phyloP scores from a whole-genome alignment of 2,888 invertebrate species.

The Leucophenga maculata region DNA sequence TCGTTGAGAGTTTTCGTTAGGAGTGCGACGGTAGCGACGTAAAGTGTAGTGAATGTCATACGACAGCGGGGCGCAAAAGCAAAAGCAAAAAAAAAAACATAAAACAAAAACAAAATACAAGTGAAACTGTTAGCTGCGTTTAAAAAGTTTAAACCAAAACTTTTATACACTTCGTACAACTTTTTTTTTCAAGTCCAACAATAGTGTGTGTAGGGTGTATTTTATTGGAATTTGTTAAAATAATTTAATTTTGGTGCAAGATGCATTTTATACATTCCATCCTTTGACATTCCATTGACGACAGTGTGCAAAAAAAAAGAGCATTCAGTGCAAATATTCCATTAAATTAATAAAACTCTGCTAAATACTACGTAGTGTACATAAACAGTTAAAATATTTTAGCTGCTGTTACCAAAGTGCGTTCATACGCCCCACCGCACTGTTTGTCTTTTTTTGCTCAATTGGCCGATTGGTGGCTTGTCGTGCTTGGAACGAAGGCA shows the following conservation, averaged over 20 bases:
- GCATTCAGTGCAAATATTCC: too few relatives aligned
- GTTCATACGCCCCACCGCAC: neutral
- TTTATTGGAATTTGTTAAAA: too few relatives aligned
- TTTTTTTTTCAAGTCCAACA: too few relatives aligned
- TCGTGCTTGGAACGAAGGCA: conserved; percentile 59
- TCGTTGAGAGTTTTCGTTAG: neutral
- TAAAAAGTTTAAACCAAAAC: too few relatives aligned
- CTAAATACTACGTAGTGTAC: neutral
- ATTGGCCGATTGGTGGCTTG: conserved; percentile 44
- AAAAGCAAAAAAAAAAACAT: neutral
- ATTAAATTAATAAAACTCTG: too few relatives aligned
- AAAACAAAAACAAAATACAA: neutral
- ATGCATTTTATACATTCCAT: too few relatives aligned
- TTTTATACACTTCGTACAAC: too few relatives aligned
- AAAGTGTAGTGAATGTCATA: conserved; percentile 11
- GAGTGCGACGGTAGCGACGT: neutral
- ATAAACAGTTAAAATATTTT: conserved; percentile 33
- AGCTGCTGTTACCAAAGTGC: conserved; percentile 28
- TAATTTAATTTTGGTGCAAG: too few relatives aligned
- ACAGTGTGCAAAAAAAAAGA: too few relatives aligned
- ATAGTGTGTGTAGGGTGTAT: too few relatives aligned
- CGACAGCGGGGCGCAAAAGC: conserved; percentile 5
- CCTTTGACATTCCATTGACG: too few relatives aligned
- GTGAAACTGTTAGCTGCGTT: too few relatives aligned
- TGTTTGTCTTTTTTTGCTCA: neutral